A percentile compares a stretch with the other conserved stretches of the same genome.
Conservation (phyloP, 2,888 invertebrate genomes). For the Rhagonycha lutea region DNA sequence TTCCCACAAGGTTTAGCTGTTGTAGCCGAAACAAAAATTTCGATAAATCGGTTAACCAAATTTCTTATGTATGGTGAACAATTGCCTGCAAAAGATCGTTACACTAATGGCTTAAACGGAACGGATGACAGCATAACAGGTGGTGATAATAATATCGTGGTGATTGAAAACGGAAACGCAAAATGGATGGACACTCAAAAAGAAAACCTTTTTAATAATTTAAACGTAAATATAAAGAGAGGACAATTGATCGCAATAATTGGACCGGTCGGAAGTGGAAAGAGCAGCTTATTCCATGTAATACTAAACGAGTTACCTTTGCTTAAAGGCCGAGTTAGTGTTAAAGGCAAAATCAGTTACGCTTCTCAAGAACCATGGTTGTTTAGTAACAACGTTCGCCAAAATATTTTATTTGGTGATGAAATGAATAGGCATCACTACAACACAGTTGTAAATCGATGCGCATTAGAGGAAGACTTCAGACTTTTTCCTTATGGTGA, state of each 20-base stretch:
- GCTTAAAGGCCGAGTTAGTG: conserved; percentile 56
- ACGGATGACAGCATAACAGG: conserved; percentile 10
- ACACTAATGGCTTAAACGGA: conserved; percentile 52
- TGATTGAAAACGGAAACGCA: conserved; percentile 40
- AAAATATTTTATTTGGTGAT: conserved; percentile 60
- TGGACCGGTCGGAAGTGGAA: conserved; percentile 88
- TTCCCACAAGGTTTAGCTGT: conserved; percentile 62
- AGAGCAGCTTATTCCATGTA: conserved; percentile 59
- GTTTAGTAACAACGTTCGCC: conserved; percentile 62
- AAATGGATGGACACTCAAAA: conserved; percentile 55
- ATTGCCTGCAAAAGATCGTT: conserved; percentile 61
- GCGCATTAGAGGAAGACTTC: conserved; percentile 67
- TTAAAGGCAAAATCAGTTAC: conserved; percentile 62
- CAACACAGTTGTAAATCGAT: conserved; percentile 59
- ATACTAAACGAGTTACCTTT: conserved; percentile 49
- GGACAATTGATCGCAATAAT: conserved; percentile 73
- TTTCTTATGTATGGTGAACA: conserved; percentile 58
- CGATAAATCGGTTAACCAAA: conserved; percentile 60
- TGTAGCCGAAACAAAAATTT: conserved; percentile 63
- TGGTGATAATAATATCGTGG: conserved; percentile 25
- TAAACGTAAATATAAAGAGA: conserved; percentile 54
- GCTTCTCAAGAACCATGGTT: conserved; percentile 72
- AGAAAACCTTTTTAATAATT: conserved; percentile 44
- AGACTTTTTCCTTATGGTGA: conserved; percentile 63
- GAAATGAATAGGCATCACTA: conserved; percentile 52